Base-by-base conservation (phyloP, 1,140 invertebrate species). In the Centruroides sculpturatus region DNA sequence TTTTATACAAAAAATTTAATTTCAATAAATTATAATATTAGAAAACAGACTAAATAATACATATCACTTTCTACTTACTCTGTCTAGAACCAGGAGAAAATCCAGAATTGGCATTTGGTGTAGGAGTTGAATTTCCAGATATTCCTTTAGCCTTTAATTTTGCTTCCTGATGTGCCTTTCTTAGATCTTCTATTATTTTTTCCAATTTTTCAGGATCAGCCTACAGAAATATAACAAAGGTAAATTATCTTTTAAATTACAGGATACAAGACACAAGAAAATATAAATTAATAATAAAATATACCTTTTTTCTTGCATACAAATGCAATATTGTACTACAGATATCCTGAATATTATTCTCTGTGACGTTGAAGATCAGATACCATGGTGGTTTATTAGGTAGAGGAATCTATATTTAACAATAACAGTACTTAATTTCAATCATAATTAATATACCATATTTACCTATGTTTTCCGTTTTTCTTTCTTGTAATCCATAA, bases 331-430 rank as follows among this genome's bases (percentile, higher is more conserved):
- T 91, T 35, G 83, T 82, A 47, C 83, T 74, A 66, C 86, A 92
- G 47, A 97, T 87, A 67, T 92, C 87, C 60, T 85, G 78, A 9
- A 98, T 89, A 56, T 90, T 81, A 12, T 79, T 79, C 74, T 94
- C 89, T 0, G 78, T 79, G 0, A 92, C 90, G 69, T 84, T 83
- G 71, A 98, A 96, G 3, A 92, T 73, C 1, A 80, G 75, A 72
- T 85, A 97, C 94, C 95, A 98, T 0, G 87, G 77, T 0, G 93
- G 93, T 65, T 81, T 83, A 60, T 83, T 86, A 6, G 93, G 92
- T 59, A 98, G 70, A 9, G 89, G 82, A 55, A 96, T 73, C 74
- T 78, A 64, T 10, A 68, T 66, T 23, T 35, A 41, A 41, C 1
- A 41, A 41, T 3, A 41, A 41, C 8, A 8, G 8, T 41, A 41